Evolutionary conservation across 2,888 invertebrate species (phyloP).

Genomic region (Drosophila niveifrons): DNA sequence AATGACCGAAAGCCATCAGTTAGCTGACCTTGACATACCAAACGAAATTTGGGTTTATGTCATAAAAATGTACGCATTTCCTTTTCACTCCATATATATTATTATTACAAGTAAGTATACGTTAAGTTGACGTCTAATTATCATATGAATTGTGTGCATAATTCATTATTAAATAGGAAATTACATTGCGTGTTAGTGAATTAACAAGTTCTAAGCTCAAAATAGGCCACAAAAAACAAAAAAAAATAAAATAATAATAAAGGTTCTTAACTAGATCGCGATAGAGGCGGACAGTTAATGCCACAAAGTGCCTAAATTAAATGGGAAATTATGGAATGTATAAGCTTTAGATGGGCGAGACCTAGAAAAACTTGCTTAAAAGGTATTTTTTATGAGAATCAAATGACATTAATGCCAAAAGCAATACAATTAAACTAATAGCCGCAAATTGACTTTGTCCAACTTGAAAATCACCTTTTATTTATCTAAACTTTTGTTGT

Average conservation of each 20-base stretch:
- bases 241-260: no score
- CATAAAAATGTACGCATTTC: constrained; percentile 15
- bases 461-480: constrained; percentile 3
- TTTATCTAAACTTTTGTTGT: background rate
- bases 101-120: constrained; percentile 3
- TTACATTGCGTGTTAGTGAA: constrained; percentile 70
- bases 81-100: background rate
- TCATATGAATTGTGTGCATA: constrained; percentile 61
- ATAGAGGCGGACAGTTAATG: constrained; percentile 15
- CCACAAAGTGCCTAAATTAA: constrained; percentile 13
- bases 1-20: constrained; percentile 6
- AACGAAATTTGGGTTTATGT: constrained; percentile 35
- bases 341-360: background rate
- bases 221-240: constrained; percentile 10
- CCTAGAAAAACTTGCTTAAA: background rate
- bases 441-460: background rate
- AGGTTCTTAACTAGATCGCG: constrained; percentile 12
- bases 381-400: background rate
- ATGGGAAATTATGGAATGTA: constrained; percentile 11
- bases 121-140: constrained; percentile 50
- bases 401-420: background rate
- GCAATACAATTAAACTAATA: constrained; percentile 1
- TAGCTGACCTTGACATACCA: constrained; percentile 51
- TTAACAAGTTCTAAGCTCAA: constrained; percentile 52
- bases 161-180: constrained; percentile 59